These are phyloP conservation scores for Sipha maydis DNA, from an alignment of 2,888 invertebrate species.

Conservation along the genomic window DNA sequence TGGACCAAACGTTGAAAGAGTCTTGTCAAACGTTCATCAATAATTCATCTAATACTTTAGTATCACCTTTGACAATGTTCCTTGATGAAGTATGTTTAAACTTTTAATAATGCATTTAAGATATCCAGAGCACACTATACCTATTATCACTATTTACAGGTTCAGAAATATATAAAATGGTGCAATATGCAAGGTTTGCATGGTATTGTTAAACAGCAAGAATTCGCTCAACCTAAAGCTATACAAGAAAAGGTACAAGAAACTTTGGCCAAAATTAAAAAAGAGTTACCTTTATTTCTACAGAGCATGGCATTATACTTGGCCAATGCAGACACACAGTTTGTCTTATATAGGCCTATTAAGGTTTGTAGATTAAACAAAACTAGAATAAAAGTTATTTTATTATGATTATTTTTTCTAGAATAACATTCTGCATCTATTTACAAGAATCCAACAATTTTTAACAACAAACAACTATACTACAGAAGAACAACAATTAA, in stretches of 20 bases:
- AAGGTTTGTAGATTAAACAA: constrained; percentile 72
- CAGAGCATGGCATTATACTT: constrained; percentile 94
- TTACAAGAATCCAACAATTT: constrained; percentile 83
- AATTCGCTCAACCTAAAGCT: constrained; percentile 78
- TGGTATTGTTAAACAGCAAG: constrained; percentile 67
- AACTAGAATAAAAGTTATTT: too few relatives aligned
- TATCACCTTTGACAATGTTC: constrained; percentile 79
- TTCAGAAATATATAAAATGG: constrained; percentile 58
- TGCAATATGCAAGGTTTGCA: constrained; percentile 58
- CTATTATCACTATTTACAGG: constrained; percentile 41
- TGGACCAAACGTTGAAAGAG: constrained; percentile 89
- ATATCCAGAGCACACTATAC: neutral
- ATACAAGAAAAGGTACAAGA: constrained; percentile 80
- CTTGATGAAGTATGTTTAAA: constrained; percentile 75
- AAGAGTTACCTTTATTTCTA: constrained; percentile 82
- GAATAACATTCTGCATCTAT: constrained; percentile 89
- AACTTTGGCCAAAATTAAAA: constrained; percentile 81
- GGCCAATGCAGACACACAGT: constrained; percentile 96
- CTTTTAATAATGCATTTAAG: neutral
- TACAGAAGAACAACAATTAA: constrained; percentile 82
- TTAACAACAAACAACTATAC: constrained; percentile 72
- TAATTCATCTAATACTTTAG: constrained; percentile 79
- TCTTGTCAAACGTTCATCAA: constrained; percentile 90
- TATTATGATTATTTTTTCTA: constrained; percentile 66
- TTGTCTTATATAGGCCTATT: constrained; percentile 94